These are phyloP conservation scores for Nansenia antarctica DNA, from an alignment of 2,113 vertebrate species.

Conservation along the genomic window DNA sequence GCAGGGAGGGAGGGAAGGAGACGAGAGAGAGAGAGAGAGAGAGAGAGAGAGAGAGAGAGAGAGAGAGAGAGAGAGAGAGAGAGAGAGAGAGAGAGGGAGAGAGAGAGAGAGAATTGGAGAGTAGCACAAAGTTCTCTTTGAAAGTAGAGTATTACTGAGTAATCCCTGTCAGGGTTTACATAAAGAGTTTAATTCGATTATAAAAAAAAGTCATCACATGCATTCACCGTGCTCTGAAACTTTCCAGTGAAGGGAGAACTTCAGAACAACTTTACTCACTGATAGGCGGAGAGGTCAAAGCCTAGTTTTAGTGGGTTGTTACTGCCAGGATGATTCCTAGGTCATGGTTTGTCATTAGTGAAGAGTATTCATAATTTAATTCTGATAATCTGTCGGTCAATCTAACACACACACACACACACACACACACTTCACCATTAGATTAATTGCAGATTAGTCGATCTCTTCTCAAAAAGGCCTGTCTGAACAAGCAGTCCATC, in stretches of 20 bases:
- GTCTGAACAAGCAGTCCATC: not conserved
- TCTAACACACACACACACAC: too few relatives aligned
- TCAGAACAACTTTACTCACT: not conserved
- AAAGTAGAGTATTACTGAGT: not conserved
- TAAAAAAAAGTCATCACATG: slow-evolving; percentile 4
- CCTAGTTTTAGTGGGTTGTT: too few relatives aligned
- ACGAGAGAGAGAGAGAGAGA: not conserved
- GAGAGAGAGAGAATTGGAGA: not conserved
- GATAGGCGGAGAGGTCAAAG: not conserved
- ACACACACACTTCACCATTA: too few relatives aligned
- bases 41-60: too few relatives aligned
- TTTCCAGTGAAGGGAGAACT: not conserved
- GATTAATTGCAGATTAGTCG: too few relatives aligned
- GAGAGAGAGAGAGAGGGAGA: not conserved
- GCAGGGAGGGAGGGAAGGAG: not conserved
- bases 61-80: not conserved
- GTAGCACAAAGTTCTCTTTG: not conserved
- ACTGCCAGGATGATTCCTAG: not conserved
- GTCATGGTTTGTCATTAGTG: too few relatives aligned
- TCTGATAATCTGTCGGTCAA: too few relatives aligned
- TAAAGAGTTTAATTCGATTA: slow-evolving; percentile 11
- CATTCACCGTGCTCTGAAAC: slow-evolving; percentile 15
- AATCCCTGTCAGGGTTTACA: not conserved
- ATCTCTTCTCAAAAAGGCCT: not conserved
- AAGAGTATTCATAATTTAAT: too few relatives aligned